These are phyloP conservation scores for Rattus rattus DNA, from an alignment of 2,113 vertebrate species.

Conservation along the genomic window DNA sequence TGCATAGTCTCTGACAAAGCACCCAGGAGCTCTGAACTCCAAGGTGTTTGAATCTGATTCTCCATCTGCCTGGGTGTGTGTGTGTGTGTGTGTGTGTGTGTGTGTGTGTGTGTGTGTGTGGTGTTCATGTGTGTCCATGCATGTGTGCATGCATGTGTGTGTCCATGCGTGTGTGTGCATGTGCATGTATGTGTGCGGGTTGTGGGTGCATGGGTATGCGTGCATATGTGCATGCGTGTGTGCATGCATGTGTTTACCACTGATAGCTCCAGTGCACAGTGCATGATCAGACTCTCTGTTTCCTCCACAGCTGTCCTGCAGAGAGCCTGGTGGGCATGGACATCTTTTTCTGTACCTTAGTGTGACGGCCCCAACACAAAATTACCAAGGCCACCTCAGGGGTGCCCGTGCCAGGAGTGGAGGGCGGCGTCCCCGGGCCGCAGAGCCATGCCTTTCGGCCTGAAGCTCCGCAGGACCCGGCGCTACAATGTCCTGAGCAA, in stretches of 20 bases:
- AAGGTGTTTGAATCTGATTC: neutral
- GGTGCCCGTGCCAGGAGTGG: slow-evolving; percentile 41
- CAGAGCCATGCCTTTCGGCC: slow-evolving; percentile 95
- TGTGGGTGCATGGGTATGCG: too few relatives aligned
- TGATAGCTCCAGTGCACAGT: neutral
- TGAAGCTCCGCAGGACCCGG: slow-evolving; percentile 94
- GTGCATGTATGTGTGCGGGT: too few relatives aligned
- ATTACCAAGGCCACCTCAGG: slow-evolving; percentile 72
- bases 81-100: fast-evolving
- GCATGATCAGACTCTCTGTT: neutral
- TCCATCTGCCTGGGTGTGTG: fast-evolving
- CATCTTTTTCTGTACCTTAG: slow-evolving; percentile 54
- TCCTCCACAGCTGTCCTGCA: slow-evolving; percentile 72
- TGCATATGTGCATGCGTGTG: neutral
- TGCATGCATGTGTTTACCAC: too few relatives aligned
- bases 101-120: too few relatives aligned
- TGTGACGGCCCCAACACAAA: slow-evolving; percentile 28
- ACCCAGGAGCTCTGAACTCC: neutral
- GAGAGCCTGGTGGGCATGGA: slow-evolving; percentile 84
- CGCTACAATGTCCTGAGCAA: slow-evolving; percentile 99
- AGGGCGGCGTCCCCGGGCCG: slow-evolving; percentile 56
- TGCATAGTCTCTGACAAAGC: fast-evolving
- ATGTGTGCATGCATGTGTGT: neutral
- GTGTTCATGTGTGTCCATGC: neutral
- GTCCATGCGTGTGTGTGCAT: neutral